Percentiles rank a stretch among this genome's conserved stretches.
phyloP scores from a whole-genome alignment of 2,113 vertebrate genomes.

The Felis chaus region DNA sequence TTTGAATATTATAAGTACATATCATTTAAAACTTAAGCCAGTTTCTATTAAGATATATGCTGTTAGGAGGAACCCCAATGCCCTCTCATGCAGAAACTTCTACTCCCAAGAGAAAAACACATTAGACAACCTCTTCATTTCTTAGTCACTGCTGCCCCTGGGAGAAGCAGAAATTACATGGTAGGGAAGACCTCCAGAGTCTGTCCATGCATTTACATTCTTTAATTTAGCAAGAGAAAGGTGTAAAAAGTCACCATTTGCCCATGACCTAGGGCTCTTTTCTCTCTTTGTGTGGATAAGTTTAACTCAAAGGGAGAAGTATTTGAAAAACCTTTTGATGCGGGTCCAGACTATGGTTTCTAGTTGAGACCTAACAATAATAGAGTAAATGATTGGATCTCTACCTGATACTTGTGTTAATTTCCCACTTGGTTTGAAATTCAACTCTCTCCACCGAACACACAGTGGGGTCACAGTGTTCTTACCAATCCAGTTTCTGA shows the following conservation, averaged over 20 bases:
- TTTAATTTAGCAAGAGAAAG: not conserved
- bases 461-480: not conserved
- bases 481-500: not conserved
- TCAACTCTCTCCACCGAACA: not conserved
- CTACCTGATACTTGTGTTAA: not conserved
- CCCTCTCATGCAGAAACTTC: not conserved
- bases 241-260: not conserved
- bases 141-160: not conserved
- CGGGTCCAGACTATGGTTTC: not conserved
- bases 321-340: not conserved
- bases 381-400: not conserved
- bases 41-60: not conserved
- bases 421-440: constrained; percentile 33
- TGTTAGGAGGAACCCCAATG: not conserved
- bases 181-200: not conserved
- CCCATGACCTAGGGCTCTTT: not conserved
- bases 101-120: not conserved
- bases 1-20: not conserved
- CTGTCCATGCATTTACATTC: not conserved
- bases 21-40: constrained; percentile 1
- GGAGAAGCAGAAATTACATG: not conserved
- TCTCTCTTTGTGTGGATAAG: not conserved
- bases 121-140: not conserved
- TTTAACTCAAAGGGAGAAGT: not conserved
- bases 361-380: not conserved